Percentiles rank a stretch among this genome's conserved stretches.
Conservation (phyloP, 2,113 vertebrate species). For the Gnathonemus longibarbis region DNA sequence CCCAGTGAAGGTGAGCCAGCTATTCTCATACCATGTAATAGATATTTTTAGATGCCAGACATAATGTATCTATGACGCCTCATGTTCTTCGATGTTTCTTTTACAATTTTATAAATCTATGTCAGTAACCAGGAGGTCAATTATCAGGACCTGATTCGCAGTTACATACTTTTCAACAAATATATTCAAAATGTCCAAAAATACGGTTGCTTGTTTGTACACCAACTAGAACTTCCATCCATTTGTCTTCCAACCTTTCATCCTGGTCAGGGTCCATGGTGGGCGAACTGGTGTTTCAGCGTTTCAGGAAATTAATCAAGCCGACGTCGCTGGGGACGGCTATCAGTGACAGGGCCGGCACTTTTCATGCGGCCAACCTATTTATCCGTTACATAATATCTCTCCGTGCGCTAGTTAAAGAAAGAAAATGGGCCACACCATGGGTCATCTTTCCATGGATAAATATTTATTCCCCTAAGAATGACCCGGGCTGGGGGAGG, state of each 20-base stretch:
- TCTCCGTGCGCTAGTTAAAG: background rate
- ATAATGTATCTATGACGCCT: background rate
- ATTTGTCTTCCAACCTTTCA: background rate
- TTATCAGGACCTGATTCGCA: background rate
- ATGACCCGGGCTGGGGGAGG: slow-evolving; percentile 24
- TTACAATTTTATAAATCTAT: background rate
- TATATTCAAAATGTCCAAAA: background rate
- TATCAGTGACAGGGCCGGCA: background rate
- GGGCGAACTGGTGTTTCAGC: background rate
- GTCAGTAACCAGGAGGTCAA: background rate
- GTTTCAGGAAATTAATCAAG: background rate
- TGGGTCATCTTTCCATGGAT: background rate
- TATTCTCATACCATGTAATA: background rate
- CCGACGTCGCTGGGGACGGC: background rate
- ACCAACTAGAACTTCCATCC: background rate
- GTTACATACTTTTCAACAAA: background rate
- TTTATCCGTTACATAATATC: background rate
- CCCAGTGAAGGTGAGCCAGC: background rate
- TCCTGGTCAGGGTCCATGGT: background rate
- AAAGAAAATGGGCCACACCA: background rate
- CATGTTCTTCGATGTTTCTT: background rate
- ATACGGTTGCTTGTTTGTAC: background rate
- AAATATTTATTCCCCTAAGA: slow-evolving; percentile 6
- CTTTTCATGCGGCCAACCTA: no score
- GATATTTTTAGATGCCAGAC: background rate